Evolutionary conservation across 2,888 invertebrate species (phyloP).

Genomic region (Platycheirus rosarum): DNA sequence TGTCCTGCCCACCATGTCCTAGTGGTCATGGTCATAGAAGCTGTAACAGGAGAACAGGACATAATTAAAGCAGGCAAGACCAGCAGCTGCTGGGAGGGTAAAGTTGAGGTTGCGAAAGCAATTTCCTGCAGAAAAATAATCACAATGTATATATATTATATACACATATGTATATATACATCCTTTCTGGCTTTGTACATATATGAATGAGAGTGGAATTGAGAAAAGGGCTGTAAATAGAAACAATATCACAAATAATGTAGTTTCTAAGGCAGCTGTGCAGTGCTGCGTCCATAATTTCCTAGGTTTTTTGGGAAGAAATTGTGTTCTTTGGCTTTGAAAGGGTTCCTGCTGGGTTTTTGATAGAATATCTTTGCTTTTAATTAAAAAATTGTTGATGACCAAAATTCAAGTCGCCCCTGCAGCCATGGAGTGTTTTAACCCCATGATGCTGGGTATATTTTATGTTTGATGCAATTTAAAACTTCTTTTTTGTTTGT

Average conservation of each 20-base stretch:
- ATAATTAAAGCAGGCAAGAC: slow-evolving; percentile 60
- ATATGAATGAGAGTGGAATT: neutral
- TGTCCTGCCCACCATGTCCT: slow-evolving; percentile 11
- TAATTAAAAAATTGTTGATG: slow-evolving; percentile 66
- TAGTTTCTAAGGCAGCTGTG: slow-evolving; percentile 44
- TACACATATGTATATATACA: neutral
- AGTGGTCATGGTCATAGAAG: slow-evolving; percentile 50
- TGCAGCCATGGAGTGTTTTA: slow-evolving; percentile 27
- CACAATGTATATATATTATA: slow-evolving; percentile 22
- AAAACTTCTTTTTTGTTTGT: neutral
- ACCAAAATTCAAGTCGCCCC: slow-evolving; percentile 51
- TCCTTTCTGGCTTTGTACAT: neutral
- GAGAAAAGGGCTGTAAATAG: slow-evolving; percentile 33
- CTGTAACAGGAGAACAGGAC: slow-evolving; percentile 47
- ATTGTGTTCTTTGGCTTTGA: slow-evolving; percentile 17
- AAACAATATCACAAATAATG: slow-evolving; percentile 40
- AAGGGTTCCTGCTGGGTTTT: slow-evolving; percentile 17
- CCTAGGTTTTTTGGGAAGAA: slow-evolving; percentile 22
- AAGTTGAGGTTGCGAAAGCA: slow-evolving; percentile 57
- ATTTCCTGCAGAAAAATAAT: slow-evolving; percentile 58
- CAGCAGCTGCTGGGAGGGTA: slow-evolving; percentile 45
- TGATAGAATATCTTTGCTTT: slow-evolving; percentile 43
- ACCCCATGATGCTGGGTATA: slow-evolving; percentile 23
- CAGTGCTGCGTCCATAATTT: slow-evolving; percentile 29
- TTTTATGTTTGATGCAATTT: neutral